These are phyloP conservation scores for Montipora capitata DNA, from an alignment of 92 coral and sea anemone genomes.

Conservation along the genomic window DNA sequence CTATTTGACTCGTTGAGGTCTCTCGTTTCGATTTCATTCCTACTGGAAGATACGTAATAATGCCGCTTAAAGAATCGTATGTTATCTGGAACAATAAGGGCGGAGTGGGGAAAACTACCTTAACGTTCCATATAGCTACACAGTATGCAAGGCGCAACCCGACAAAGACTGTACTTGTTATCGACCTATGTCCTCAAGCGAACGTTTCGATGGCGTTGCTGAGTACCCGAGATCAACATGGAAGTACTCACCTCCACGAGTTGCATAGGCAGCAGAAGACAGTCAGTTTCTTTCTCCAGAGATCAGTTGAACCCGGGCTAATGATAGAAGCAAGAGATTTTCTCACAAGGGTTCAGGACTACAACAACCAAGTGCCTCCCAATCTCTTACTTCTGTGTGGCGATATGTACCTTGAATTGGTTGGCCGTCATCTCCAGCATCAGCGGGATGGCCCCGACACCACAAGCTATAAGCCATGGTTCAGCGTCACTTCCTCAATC, in stretches of 20 bases:
- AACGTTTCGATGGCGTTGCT: slow-evolving; percentile 29
- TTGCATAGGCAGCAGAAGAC: neutral
- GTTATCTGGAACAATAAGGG: slow-evolving; percentile 53
- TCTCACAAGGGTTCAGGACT: neutral
- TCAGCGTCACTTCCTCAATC: neutral
- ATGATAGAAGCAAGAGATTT: neutral
- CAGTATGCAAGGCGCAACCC: slow-evolving; percentile 27
- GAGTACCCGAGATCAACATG: neutral
- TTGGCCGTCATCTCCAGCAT: slow-evolving; percentile 25
- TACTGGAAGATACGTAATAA: neutral
- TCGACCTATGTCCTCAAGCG: slow-evolving; percentile 31
- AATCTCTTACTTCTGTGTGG: slow-evolving; percentile 26
- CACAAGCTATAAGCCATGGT: slow-evolving; percentile 5
- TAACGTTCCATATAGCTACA: slow-evolving; percentile 33
- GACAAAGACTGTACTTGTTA: neutral
- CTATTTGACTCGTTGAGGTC: no score
- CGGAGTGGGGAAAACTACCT: slow-evolving; percentile 53
- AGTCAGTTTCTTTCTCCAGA: slow-evolving; percentile 21
- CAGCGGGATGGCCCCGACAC: neutral
- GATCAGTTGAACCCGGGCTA: neutral
- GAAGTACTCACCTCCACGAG: neutral
- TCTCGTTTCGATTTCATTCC: neutral
- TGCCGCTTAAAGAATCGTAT: slow-evolving; percentile 36
- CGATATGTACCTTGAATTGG: slow-evolving; percentile 39
- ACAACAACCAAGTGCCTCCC: slow-evolving; percentile 14